Percentiles rank a stretch among this genome's conserved stretches.
phyloP scores from a whole-genome alignment of 2,888 invertebrate species.

The Gisinianus flammeolus region DNA sequence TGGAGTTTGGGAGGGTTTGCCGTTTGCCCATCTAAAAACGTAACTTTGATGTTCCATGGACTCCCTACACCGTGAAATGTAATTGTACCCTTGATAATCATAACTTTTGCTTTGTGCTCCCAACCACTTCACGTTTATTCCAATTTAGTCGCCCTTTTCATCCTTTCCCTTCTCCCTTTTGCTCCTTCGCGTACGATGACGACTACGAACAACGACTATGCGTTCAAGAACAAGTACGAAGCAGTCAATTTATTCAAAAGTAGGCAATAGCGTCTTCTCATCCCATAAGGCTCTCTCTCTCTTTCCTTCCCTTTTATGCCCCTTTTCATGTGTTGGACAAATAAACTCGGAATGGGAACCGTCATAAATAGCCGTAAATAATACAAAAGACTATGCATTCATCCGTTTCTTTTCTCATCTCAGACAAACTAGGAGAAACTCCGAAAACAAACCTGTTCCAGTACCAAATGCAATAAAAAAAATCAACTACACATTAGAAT shows the following conservation, averaged over 20 bases:
- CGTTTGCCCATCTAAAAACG: too few species aligned
- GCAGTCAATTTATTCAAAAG: not conserved
- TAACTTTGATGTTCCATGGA: not conserved
- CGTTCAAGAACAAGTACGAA: too few species aligned
- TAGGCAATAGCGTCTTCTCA: slow-evolving; percentile 2
- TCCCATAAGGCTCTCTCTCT: not conserved
- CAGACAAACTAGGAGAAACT: too few species aligned
- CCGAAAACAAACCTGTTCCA: too few species aligned
- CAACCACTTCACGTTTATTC: slow-evolving; percentile 42
- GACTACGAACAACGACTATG: too few species aligned
- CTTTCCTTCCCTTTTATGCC: slow-evolving; percentile 10
- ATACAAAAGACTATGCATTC: not conserved
- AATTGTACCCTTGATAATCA: slow-evolving; percentile 54
- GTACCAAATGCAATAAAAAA: not conserved
- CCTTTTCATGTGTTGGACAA: slow-evolving; percentile 1
- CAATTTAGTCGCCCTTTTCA: slow-evolving; percentile 38
- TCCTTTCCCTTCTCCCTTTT: not conserved
- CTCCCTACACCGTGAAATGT: slow-evolving; percentile 51
- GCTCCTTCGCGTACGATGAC: not conserved
- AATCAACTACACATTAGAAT: not conserved
- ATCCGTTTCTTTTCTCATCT: not conserved
- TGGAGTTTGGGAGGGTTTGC: too few species aligned
- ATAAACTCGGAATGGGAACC: not conserved
- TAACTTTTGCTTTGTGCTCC: slow-evolving; percentile 48
- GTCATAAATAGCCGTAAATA: not conserved